Conservation (phyloP, 2,113 vertebrate genomes). For the Xiphorhynchus elegans region DNA sequence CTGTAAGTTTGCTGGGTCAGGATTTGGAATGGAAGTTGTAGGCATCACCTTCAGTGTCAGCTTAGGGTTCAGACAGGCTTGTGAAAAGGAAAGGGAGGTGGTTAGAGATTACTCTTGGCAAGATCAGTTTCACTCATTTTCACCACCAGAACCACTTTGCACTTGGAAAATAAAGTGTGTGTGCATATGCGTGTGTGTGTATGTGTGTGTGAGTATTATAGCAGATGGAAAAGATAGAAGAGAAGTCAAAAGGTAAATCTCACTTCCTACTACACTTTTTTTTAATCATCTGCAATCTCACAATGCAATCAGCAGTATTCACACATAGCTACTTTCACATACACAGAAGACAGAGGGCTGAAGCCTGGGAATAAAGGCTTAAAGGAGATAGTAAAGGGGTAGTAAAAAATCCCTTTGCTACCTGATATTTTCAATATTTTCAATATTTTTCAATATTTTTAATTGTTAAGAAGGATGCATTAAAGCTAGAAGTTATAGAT, state of each 20-base stretch:
- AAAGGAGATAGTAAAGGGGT: not conserved
- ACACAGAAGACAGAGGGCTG: not conserved
- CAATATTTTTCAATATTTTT: too few relatives aligned
- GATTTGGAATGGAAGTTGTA: not conserved
- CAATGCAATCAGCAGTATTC: not conserved
- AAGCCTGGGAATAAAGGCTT: not conserved
- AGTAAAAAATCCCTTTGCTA: not conserved
- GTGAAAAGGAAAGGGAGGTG: not conserved
- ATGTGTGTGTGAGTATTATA: not conserved
- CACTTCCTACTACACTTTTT: constrained; percentile 39
- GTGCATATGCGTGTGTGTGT: not conserved
- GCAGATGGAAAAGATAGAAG: constrained; percentile 38
- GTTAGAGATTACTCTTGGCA: constrained; percentile 42
- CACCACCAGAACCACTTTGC: constrained; percentile 20
- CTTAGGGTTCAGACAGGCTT: constrained; percentile 30
- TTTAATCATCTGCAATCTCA: not conserved
- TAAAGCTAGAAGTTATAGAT: not conserved
- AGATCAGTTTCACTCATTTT: constrained; percentile 60
- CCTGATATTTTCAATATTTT: not conserved
- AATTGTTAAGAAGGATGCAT: not conserved
- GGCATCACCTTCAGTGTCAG: not conserved
- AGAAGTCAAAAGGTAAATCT: constrained; percentile 46
- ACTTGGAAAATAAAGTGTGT: not conserved
- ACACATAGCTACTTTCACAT: not conserved
- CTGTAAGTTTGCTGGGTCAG: not conserved